Base-by-base conservation (phyloP, 2,113 vertebrate species). In the Cavia aperea region DNA sequence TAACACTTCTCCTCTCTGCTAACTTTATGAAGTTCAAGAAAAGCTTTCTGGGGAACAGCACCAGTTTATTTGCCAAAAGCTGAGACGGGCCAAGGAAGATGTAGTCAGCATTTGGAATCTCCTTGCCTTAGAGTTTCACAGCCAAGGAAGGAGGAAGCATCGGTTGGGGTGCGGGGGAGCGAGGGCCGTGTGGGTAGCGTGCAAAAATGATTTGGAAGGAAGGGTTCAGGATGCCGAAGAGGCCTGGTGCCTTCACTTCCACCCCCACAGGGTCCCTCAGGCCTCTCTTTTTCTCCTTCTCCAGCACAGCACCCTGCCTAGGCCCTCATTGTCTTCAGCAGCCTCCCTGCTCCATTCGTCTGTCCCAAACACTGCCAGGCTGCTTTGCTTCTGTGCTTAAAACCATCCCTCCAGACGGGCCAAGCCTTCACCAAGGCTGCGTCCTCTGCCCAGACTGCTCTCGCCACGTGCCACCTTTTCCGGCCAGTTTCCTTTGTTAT, bases 21-120 rank as follows among this genome's bases (percentile, higher is more conserved):
- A 96, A 96, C 96, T 97, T 96, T 94, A 96, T 95, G 96, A 96
- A 95, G 94, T 95, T 96, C 94, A 93, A 96, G 96, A 95, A 96
- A 95, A 95, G 94, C 96, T 96, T 97, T 95, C 95, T 97, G 96
- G 93, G 96, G 95, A 96, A 94, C 0, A 56, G 91, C 83, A 94
- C 92, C 46, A 13, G 65, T 88, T 56, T 81, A 95, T 90, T 96
- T 94, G 96, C 95, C 95, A 97, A 93, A 95, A 95, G 93, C 94
- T 91, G 91, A 91, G 77, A 95, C 60, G 95, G 93, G 95, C 95
- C 96, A 96, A 96, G 92, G 95, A 91, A 92, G 94, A 94, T 94
- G 93, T 90, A 96, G 96, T 96, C 95, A 97, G 95, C 95, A 94
- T 92, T 96, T 96, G 95, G 96, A 96, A 93, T 90, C 78, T 93